Evolutionary conservation across 2,113 vertebrate genomes (phyloP).

Genomic region (Hippoglossus stenolepis): DNA sequence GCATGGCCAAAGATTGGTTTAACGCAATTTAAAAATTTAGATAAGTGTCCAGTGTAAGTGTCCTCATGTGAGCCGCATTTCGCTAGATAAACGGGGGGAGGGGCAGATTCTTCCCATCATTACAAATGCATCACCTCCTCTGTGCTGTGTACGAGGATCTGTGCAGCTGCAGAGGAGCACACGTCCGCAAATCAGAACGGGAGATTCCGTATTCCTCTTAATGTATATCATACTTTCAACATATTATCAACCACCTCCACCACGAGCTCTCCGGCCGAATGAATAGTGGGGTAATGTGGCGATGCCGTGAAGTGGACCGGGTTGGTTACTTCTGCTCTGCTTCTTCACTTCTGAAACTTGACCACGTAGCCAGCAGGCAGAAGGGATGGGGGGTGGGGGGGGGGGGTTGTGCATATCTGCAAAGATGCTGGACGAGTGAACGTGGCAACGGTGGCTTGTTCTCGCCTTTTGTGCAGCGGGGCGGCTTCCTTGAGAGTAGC

Average conservation of each 20-base stretch:
- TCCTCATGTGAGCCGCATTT: conserved; percentile 79
- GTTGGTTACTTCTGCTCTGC: conserved; percentile 77
- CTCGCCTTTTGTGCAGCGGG: conserved; percentile 58
- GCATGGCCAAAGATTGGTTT: conserved; percentile 67
- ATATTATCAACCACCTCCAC: conserved; percentile 20
- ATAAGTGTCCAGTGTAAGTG: conserved; percentile 74
- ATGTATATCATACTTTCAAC: not conserved
- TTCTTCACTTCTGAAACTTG: conserved; percentile 76
- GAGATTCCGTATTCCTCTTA: conserved; percentile 4
- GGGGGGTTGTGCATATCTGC: conserved; percentile 55
- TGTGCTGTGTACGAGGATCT: conserved; percentile 12
- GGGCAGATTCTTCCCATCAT: conserved; percentile 56
- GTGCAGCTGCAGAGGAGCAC: conserved; percentile 5
- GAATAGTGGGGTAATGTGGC: conserved; percentile 35
- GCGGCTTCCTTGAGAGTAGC: conserved; percentile 62
- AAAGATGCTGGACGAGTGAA: conserved; percentile 73
- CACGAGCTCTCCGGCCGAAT: conserved; percentile 5
- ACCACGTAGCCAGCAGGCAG: conserved; percentile 63
- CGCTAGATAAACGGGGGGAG: conserved; percentile 48
- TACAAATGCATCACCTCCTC: conserved; percentile 45
- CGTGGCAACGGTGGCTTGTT: conserved; percentile 76
- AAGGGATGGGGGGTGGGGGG: not conserved
- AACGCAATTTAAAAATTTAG: conserved; percentile 75
- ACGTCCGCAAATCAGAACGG: not conserved
- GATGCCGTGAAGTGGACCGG: conserved; percentile 47